Base-by-base conservation (phyloP, 64 coral and sea anemone species). In the Pachyseris speciosa region DNA sequence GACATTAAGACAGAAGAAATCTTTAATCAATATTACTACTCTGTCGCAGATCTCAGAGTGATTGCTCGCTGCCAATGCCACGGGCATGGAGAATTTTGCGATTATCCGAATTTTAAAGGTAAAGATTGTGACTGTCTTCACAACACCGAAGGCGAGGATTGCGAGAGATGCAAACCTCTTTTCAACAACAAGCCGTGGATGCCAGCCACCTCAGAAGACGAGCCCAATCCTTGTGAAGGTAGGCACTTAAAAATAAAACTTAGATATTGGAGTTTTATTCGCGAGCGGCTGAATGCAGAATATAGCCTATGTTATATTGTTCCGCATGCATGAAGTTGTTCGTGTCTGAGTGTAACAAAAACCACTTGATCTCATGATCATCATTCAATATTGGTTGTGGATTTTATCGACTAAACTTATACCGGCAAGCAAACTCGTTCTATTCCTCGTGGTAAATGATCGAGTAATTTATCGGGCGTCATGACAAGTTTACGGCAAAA, bases 171-270 rank as follows among this genome's bases (percentile, higher is more conserved):
- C 47, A 51, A 88, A 42, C 97, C 97, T 17, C 90, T 99, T 8
- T 95, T 83, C 64, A 99, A 99, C 71, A 95, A 99, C 73, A 89
- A 86, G 43, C 72, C 89, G 0, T 99, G 97, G 97, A 90, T 51
- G 72, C 78, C 93, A 1, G 94, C 97, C 17, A 75, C 86, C n/a
- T 95, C 93, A 12, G 52, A 83, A 38, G 72, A 59, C 5, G 31
- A 95, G 66, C 90, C 93, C 29, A 99, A 99, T 83, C 90, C 90
- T 16, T 99, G 97, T 40, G 53, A 99, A 90, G 89, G 97, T 99
- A 93, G 74, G 97, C 92, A 12, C 13, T 16, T 22, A 40, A 32
- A 88, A 31, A 19, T 44, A 26, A 64, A 20, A 57, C 26, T 30
- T 75, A 7, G 22, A 37, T 36, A 50, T 63, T 43, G 37, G 3